Evolutionary conservation across 2,797 vertebrate genomes (phyloP), one percentile per base, ranked within the genome.

Genomic region (Anguilla megastoma): DNA sequence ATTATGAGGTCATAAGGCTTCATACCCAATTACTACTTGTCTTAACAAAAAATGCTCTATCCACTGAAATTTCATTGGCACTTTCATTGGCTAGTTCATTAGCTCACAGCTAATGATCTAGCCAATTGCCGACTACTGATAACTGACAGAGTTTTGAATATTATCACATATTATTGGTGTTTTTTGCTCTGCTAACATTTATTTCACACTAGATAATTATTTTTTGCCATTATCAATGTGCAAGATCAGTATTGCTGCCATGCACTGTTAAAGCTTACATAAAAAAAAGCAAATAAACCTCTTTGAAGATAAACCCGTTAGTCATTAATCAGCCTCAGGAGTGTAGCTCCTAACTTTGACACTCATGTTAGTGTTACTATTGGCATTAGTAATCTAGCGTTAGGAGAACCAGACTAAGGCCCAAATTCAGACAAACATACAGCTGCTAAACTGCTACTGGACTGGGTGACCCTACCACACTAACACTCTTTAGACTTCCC

Each of bases 271-370:
- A 79, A 12, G 21, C 27, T 50, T 1, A 50, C 16, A 50, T 50
- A 50, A 50, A 82, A 82, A 50, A 2, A 1, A 45, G 24, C 79
- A 82, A n/a, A n/a, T 48, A 82, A 8, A 24, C 41, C 0, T 1
- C 74, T 86, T 41, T 87, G 69, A 84, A 56, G 88, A 83, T 63
- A 86, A 84, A 66, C 85, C 83, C 83, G 87, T 69, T 66, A 36
- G 18, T 36, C 41, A 71, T 88, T 85, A 90, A 88, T 36, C 84
- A 76, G 74, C 52, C 79, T 84, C 88, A 33, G 86, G 84, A 90
- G 71, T n/a, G 66, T 33, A 30, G n/a, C 12, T 14, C 33, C 12
- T 74, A 0, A 30, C 30, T 33, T 30, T 30, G 33, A 45, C 24
- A 69, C n/a, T 69, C 33, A 10, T 16, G 30, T 41, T 45, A 79